Evolutionary conservation across 2,797 vertebrate species (phyloP), one percentile per base, ranked within the genome.

Genomic region (Acestrorhynchus altus): DNA sequence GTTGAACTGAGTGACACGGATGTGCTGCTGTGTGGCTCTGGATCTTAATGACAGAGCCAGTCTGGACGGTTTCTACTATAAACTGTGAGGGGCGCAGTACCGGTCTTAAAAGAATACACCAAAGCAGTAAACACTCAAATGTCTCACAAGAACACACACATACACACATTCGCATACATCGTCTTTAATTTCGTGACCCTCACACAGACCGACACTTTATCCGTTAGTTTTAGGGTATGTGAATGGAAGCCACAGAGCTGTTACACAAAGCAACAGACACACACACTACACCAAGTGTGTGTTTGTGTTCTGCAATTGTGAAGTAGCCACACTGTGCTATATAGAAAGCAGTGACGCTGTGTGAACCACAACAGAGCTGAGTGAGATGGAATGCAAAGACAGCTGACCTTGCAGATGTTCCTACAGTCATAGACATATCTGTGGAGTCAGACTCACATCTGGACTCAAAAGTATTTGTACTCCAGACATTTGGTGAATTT

Each of bases 11-110:
- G n/a, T 54, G 47, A 15, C 3, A n/a, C 5, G 4, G 47, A 15
- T 8, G 2, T 51, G 16, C 47, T 51, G 47, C 18, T 15, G 4
- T 51, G 8, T 20, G 20, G 49, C 18, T n/a, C 7, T 52, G 52
- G 52, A 11, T 31, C 75, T 70, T 65, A 76, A 75, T 71, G 22
- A 66, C 47, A 79, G 31, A 35, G 61, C 28, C 51, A 71, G 68
- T 59, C 64, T 26, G 70, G 66, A 59, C 47, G 28, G 40, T 31
- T 51, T 71, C 16, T 52, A 20, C 73, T 59, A 64, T 72, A 75
- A 80, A 80, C 66, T 59, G 28, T 8, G 61, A 47, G 5, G 28
- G 40, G 72, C 56, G 74, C 64, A 26, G 57, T 65, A 63, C 42
- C n/a, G 0, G 16, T 26, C 26, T 56, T 56, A 54, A 54, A 54